Evolutionary conservation across 2,797 vertebrate genomes (phyloP).

Genomic region (Rhinatrema bivittatum): DNA sequence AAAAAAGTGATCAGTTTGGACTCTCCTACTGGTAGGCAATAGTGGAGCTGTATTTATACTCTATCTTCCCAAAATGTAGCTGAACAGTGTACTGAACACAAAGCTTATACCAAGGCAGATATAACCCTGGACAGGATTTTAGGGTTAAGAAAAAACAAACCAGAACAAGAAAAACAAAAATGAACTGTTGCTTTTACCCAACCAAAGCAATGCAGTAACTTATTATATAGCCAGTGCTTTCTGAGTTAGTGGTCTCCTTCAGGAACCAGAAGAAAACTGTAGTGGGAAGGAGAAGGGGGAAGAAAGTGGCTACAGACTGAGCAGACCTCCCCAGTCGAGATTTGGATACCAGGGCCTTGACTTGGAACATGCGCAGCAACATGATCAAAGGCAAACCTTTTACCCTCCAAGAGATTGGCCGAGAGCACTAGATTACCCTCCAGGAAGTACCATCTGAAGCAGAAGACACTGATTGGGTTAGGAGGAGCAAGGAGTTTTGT

Average conservation of each 20-base stretch:
- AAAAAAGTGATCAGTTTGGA: slow-evolving; percentile 70
- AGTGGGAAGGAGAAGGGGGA: background rate
- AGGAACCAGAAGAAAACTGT: slow-evolving; percentile 22
- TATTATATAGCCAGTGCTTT: slow-evolving; percentile 75
- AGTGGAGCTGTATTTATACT: slow-evolving; percentile 52
- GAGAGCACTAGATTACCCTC: too few species aligned
- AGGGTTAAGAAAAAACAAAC: slow-evolving; percentile 39
- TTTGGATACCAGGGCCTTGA: slow-evolving; percentile 2
- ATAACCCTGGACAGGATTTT: slow-evolving; percentile 61
- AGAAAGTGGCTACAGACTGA: slow-evolving; percentile 8
- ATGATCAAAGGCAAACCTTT: too few species aligned
- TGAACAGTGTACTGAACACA: slow-evolving; percentile 53
- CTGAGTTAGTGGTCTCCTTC: slow-evolving; percentile 49
- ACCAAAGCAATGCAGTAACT: slow-evolving; percentile 69
- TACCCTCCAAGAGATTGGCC: too few species aligned
- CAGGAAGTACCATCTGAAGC: too few species aligned
- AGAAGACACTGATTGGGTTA: too few species aligned
- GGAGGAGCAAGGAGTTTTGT: too few species aligned
- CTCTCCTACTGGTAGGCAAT: slow-evolving; percentile 75
- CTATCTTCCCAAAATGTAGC: slow-evolving; percentile 39
- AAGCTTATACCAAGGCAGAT: slow-evolving; percentile 57
- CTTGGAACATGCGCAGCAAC: slow-evolving; percentile 37
- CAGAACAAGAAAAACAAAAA: slow-evolving; percentile 29
- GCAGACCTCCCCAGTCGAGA: slow-evolving; percentile 3
- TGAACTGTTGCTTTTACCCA: slow-evolving; percentile 69